A percentile compares a stretch with the other conserved stretches of the same genome.
Evolutionary conservation across 2,797 vertebrate genomes (phyloP).

Genomic region (Amblyopsis hoosieri): DNA sequence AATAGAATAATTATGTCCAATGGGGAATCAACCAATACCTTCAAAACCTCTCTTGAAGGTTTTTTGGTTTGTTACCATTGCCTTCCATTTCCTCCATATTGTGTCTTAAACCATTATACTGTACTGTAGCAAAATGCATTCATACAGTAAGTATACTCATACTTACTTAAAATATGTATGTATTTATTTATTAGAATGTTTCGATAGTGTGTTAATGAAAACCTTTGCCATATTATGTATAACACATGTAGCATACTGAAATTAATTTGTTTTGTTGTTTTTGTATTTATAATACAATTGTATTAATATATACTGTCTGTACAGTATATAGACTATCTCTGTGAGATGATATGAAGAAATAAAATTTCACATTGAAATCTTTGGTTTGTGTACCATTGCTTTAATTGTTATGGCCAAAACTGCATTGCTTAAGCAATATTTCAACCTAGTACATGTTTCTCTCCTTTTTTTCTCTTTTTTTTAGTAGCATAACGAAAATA

Average conservation of each 20-base stretch:
- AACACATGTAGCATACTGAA: constrained; percentile 28
- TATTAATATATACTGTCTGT: constrained; percentile 54
- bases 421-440: background rate
- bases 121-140: background rate
- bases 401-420: background rate
- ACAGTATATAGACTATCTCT: constrained; percentile 61
- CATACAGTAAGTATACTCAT: background rate
- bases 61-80: background rate
- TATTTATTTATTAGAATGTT: constrained; percentile 36
- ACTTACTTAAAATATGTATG: constrained; percentile 7
- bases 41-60: background rate
- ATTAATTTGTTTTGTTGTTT: constrained; percentile 41
- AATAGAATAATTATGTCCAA: constrained; percentile 2
- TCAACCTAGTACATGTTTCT: too few relatives aligned
- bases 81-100: background rate
- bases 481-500: too few relatives aligned
- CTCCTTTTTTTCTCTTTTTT: too few relatives aligned
- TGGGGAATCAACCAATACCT: background rate
- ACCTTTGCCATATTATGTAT: constrained; percentile 28
- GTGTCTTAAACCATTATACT: background rate
- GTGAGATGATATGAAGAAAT: constrained; percentile 74
- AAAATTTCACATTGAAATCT: constrained; percentile 79
- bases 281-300: constrained; percentile 72
- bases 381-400: constrained; percentile 21
- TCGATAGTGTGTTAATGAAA: constrained; percentile 18